These are phyloP conservation scores for Formica exsecta DNA, from an alignment of 1,140 invertebrate genomes.

Conservation along the genomic window DNA sequence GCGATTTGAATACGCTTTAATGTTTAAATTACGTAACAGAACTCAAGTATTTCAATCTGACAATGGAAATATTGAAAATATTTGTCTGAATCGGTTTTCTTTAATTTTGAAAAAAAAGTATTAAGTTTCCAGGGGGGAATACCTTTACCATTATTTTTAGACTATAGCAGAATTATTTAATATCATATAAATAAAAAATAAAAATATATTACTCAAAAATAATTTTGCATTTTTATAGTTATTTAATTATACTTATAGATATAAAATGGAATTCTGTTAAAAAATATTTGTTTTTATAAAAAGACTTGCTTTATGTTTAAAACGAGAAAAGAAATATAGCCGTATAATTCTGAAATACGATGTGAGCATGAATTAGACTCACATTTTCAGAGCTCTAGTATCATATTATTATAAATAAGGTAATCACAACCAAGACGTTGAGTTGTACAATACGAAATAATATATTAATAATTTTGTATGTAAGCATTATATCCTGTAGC, in stretches of 20 bases:
- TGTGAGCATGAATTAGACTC: not conserved
- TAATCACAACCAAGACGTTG: not conserved
- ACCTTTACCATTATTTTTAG: not conserved
- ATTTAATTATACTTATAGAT: not conserved
- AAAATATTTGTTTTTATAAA: not conserved
- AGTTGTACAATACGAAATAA: not conserved
- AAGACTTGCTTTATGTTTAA: not conserved
- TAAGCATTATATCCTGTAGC: no score
- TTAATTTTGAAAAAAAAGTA: not conserved
- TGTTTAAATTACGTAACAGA: not conserved
- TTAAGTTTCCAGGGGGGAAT: not conserved
- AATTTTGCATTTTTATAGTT: not conserved
- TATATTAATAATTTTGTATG: no score
- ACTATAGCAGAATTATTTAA: not conserved
- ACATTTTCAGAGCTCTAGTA: not conserved
- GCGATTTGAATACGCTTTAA: constrained; percentile 15
- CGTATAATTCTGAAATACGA: not conserved
- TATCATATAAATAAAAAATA: not conserved
- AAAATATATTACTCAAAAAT: not conserved
- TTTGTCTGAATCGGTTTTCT: not conserved
- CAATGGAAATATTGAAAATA: constrained; percentile 10
- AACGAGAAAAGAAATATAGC: not conserved
- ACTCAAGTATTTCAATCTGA: not conserved
- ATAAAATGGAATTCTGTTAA: not conserved
- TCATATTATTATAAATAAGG: not conserved